Base-by-base conservation (phyloP, 2,797 vertebrate genomes). In the Hippocampus kuda region DNA sequence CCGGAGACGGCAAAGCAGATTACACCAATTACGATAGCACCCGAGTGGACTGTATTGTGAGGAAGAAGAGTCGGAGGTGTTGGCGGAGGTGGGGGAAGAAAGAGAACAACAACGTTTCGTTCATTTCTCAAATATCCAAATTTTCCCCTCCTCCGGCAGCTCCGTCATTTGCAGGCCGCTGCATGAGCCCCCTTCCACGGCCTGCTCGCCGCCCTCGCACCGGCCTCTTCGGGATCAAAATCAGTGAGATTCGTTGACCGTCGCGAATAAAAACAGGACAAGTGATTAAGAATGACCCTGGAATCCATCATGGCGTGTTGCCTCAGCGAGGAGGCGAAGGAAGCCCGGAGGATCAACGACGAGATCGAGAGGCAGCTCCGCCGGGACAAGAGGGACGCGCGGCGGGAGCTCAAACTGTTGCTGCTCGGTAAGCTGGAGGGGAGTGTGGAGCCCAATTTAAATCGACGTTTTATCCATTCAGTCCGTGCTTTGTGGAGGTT, bases 221-320 rank as follows among this genome's bases (percentile, higher is more conserved):
- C 63, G 80, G 75, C 78, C 73, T 62, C 59, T n/a, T 16, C 78
- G 72, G 60, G 82, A 11, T 78, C 68, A 75, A 75, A 62, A 26
- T 30, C 46, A 34, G 24, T 41, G 68, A 67, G 70, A 74, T 76
- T 70, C 74, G 24, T 49, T 46, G 77, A 71, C 72, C 79, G 77
- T 78, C 61, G 20, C 15, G 63, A 20, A 56, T 5, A 10, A 16
- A 42, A n/a, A 27, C 66, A 57, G 22, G 51, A 11, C 10, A 27
- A 66, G 75, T 51, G 66, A 71, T 73, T 82, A 89, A 93, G 88
- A 87, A 96, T 96, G 95, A 97, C 94, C 89, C 86, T 97, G 91
- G 94, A 96, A 86, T 95, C 95, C 93, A 94, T 97, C 83, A 96
- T 96, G 95, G 92, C 95, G 92, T 96, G 95, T 87, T 96, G 95